Evolutionary conservation across 2,888 invertebrate species (phyloP), one percentile per base, ranked within the genome.

Genomic region (Scaptomyza cyrtandrae): DNA sequence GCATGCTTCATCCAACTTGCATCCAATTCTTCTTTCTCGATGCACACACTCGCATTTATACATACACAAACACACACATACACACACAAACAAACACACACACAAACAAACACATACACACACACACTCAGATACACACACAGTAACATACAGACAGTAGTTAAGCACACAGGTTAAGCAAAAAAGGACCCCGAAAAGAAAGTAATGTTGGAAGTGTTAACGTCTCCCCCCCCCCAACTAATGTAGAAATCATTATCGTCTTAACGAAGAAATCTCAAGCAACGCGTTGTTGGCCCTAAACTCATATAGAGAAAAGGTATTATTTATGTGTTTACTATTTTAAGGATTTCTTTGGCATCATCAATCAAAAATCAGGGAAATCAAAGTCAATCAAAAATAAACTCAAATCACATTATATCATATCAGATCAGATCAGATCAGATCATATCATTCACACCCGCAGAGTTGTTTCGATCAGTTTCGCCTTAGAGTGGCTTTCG

Each of bases 391-490:
- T 6, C 33, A 19, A 16, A 33, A 16, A 9, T 5, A 48, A 50
- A 19, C 5, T 35, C n/a, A 50, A 35, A 19, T 33, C 33, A 37
- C 14, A 14, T 14, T 14, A 39, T 14, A 35, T 3, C 16, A 13
- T 16, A 33, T 14, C n/a, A n/a, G n/a, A n/a, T 33, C 16, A 11
- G 3, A 24, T 39, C 6, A 1, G 1, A 1, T 9, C 3, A 24
- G 24, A 44, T 39, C 27, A 19, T 14, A 49, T 7, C 80, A 86
- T 75, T 76, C 88, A 86, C 55, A 64, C 43, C 27, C 46, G 79
- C 90, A 89, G 88, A 88, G 90, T 90, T 91, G 89, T 90, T 90
- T 90, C 85, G 87, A 90, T 88, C 89, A 89, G 71, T 82, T 88
- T 87, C 86, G n/a, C 78, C 19, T 19, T 2, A 19, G 37, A n/a